These are phyloP conservation scores for Poeciliopsis presidionis DNA, from an alignment of 2,797 vertebrate species.

Conservation along the genomic window DNA sequence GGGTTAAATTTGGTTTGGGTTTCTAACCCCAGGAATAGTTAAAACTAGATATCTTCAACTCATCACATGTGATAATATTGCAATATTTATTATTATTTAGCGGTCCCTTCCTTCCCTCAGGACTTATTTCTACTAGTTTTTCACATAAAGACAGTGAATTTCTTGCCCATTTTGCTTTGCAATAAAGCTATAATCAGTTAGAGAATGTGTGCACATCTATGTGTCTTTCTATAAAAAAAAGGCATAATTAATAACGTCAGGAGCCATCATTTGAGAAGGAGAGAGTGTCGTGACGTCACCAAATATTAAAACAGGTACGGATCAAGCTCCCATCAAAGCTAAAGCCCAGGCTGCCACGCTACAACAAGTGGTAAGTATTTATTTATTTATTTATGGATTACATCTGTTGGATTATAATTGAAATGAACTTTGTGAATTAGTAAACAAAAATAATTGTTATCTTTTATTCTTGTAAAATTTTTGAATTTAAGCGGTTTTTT, in stretches of 20 bases:
- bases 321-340: conserved; percentile 52
- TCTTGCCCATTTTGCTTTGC: background rate
- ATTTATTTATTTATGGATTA: background rate
- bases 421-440: background rate
- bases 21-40: background rate
- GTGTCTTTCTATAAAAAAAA: background rate
- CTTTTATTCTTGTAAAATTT: background rate
- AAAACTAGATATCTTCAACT: background rate
- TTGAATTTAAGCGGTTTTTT: no score
- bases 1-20: background rate
- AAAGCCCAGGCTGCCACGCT: conserved; percentile 25
- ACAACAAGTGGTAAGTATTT: conserved; percentile 62
- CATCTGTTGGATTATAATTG: background rate
- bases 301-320: conserved; percentile 45
- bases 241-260: background rate
- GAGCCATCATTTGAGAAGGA: conserved; percentile 32
- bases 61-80: background rate
- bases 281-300: conserved; percentile 69
- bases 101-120: background rate
- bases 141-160: background rate
- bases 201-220: background rate
- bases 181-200: background rate
- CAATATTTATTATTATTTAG: background rate
- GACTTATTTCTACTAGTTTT: background rate
- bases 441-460: background rate